Percentiles rank a stretch among this genome's conserved stretches.
These are phyloP conservation scores for Leistus spinibarbis DNA, from an alignment of 2,888 invertebrate species.

Conservation along the genomic window DNA sequence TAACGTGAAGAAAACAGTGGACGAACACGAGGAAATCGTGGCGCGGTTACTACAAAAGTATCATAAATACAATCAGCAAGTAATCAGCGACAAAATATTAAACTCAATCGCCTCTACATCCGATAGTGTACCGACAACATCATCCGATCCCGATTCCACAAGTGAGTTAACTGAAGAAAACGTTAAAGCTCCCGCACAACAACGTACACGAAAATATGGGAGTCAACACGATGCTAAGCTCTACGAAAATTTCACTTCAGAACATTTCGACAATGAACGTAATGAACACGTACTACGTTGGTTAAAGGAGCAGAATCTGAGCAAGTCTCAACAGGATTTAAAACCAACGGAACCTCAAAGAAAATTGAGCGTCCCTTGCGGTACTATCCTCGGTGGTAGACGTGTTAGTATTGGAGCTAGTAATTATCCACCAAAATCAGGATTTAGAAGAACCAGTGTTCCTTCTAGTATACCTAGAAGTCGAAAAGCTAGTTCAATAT, in stretches of 20 bases:
- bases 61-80: constrained; percentile 55
- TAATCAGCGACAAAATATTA: constrained; percentile 54
- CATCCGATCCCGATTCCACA: constrained; percentile 10
- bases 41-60: constrained; percentile 56
- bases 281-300: constrained; percentile 56
- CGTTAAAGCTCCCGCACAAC: constrained; percentile 22
- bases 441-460: constrained; percentile 24
- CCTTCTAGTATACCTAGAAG: constrained; percentile 29
- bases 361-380: constrained; percentile 33
- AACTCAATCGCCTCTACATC: constrained; percentile 52
- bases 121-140: constrained; percentile 9
- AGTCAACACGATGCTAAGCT: constrained; percentile 51
- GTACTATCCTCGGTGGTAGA: constrained; percentile 33
- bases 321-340: constrained; percentile 6
- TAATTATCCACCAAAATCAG: constrained; percentile 25
- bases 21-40: constrained; percentile 56
- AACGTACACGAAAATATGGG: constrained; percentile 37
- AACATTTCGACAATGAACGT: constrained; percentile 52
- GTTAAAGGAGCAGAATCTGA: constrained; percentile 55
- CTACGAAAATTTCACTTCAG: constrained; percentile 54
- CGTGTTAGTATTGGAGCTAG: constrained; percentile 33
- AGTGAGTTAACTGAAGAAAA: constrained; percentile 15
- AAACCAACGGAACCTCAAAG: constrained; percentile 12
- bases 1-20: constrained; percentile 47
- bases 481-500: constrained; percentile 24